Conservation (phyloP, 2,888 invertebrate species). For the Xestia c-nigrum region DNA sequence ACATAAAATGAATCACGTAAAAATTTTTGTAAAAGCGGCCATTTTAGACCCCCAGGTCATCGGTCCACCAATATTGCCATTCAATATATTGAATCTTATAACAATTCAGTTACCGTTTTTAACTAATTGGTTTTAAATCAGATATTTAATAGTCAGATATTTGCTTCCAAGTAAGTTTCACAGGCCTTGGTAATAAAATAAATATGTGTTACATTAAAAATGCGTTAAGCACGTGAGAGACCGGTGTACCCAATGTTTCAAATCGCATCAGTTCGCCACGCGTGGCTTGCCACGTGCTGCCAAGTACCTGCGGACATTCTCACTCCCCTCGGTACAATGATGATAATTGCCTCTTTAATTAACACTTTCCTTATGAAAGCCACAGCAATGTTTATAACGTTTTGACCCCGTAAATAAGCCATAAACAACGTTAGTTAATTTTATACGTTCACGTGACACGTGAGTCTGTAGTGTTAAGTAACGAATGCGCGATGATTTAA, state of each 20-base stretch:
- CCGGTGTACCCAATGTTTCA: constrained; percentile 63
- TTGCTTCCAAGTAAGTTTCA: constrained; percentile 21
- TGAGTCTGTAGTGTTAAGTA: constrained; percentile 9
- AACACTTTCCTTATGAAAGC: constrained; percentile 33
- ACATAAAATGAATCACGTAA: no score
- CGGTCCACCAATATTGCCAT: no score
- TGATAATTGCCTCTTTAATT: constrained; percentile 28
- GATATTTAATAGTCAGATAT: not conserved
- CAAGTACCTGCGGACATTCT: constrained; percentile 39
- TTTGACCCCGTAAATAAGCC: not conserved
- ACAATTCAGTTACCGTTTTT: not conserved
- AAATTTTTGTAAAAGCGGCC: no score
- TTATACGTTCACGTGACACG: not conserved
- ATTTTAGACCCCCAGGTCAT: no score
- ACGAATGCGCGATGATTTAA: constrained; percentile 24
- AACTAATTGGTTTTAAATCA: constrained; percentile 6
- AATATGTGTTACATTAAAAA: constrained; percentile 37
- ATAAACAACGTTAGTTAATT: constrained; percentile 8
- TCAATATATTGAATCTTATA: not conserved
- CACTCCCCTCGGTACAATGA: constrained; percentile 35
- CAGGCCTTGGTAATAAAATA: constrained; percentile 30
- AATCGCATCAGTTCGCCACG: constrained; percentile 70
- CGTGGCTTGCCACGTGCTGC: constrained; percentile 61
- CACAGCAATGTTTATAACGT: constrained; percentile 7
- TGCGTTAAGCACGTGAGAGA: constrained; percentile 64